A percentile compares a stretch with the other conserved stretches of the same genome.
Conservation (phyloP, 1,140 invertebrate species). For the Nasonia giraulti region DNA sequence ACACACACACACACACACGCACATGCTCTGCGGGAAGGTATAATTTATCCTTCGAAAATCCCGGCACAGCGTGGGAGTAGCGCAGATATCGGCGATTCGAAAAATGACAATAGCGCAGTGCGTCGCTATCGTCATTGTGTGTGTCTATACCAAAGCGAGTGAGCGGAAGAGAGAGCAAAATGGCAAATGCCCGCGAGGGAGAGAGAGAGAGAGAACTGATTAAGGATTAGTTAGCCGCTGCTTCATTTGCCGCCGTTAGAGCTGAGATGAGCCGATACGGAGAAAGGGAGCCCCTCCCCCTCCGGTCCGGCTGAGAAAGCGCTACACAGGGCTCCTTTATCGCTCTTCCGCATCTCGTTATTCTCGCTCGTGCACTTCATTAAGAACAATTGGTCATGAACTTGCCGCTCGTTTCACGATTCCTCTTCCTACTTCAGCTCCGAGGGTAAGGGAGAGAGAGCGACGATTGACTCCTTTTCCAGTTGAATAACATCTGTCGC, state of each 20-base stretch:
- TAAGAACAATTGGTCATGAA: slow-evolving; percentile 52
- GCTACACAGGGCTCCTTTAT: slow-evolving; percentile 29
- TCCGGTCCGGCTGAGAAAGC: slow-evolving; percentile 23
- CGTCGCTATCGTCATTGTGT: slow-evolving; percentile 29
- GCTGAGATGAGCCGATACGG: slow-evolving; percentile 27
- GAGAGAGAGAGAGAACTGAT: slow-evolving; percentile 14
- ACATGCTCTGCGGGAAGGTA: no score
- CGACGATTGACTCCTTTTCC: neutral
- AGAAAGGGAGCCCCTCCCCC: slow-evolving; percentile 20
- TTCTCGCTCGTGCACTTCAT: slow-evolving; percentile 50
- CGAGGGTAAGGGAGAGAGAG: neutral
- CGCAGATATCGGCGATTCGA: neutral
- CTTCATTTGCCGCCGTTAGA: slow-evolving; percentile 42
- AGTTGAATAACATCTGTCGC: neutral
- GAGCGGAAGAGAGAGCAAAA: slow-evolving; percentile 11
- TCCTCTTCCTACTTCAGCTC: neutral
- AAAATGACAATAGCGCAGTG: neutral
- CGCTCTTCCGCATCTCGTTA: slow-evolving; percentile 48
- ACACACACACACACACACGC: no score
- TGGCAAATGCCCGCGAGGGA: slow-evolving; percentile 29
- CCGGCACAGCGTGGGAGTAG: neutral
- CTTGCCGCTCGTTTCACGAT: slow-evolving; percentile 43
- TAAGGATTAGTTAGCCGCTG: slow-evolving; percentile 52
- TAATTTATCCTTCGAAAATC: neutral
- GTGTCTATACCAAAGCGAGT: neutral